Base-by-base conservation (phyloP, 2,113 vertebrate species). In the Chaetodon trifascialis region DNA sequence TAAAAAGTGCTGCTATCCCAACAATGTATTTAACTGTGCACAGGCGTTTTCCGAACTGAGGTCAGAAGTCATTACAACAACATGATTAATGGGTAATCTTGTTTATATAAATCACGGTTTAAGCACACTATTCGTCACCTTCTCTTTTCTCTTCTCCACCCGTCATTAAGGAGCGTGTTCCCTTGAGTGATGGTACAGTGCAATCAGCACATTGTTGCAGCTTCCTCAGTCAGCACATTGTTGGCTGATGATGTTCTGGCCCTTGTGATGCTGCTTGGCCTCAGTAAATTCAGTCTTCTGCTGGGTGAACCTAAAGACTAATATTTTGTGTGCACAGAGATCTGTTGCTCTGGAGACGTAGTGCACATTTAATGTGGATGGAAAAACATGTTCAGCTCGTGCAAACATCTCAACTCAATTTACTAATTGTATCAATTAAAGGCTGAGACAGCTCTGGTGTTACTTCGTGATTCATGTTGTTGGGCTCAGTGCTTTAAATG, bases 41-140 rank as follows among this genome's bases (percentile, higher is more conserved):
- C 52, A 52, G 66, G 56, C 80, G 14, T 54, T 56, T 47, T 84
- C 79, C 44, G 4, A 52, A n/a, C 63, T 19, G 76, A 67, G 91
- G 91, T 92, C 89, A 90, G 79, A 89, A 77, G 92, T 93, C 88
- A 87, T 88, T 80, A 64, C 76, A 38, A n/a, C 23, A 82, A 93
- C 89, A 89, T 93, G 92, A 94, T 92, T 64, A 90, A 93, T 91
- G 84, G 74, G 19, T 73, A 56, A 87, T 90, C 76, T 72, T 82
- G 79, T 92, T 92, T 82, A 73, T 88, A 93, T 94, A 87, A 91
- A 94, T 93, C 92, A 91, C 56, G 23, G 30, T 89, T 87, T 90
- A 88, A 90, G 83, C 87, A 85, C 70, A 81, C 83, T 52, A 60
- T 92, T 90, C 66, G 86, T 91, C 89, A 90, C 88, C 91, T 88